phyloP scores from a whole-genome alignment of 2,888 invertebrate genomes.

The Piscicola geometra region DNA sequence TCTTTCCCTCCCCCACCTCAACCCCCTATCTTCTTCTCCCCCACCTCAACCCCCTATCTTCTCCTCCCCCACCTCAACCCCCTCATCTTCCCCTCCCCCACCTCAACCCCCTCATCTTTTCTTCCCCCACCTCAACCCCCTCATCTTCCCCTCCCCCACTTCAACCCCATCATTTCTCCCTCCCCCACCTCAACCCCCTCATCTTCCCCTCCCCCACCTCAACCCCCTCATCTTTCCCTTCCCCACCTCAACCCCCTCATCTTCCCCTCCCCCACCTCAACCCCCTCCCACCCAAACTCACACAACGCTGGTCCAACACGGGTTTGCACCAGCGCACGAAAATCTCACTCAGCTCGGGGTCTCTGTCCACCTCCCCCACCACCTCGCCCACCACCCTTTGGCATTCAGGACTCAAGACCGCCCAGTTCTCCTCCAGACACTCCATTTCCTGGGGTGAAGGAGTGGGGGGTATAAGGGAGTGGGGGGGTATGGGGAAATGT shows the following conservation, averaged over 20 bases:
- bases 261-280: slow-evolving; percentile 5
- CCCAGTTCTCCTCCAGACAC: slow-evolving; percentile 74
- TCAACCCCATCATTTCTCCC: slow-evolving; percentile 60
- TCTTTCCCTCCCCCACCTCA: no score
- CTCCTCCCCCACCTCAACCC: no score
- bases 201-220: no score
- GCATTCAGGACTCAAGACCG: slow-evolving; percentile 60
- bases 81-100: no score
- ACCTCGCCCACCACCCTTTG: slow-evolving; percentile 73
- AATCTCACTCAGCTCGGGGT: slow-evolving; percentile 81
- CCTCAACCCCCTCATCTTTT: no score
- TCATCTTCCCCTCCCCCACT: neutral
- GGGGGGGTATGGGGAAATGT: no score
- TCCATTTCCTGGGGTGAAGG: slow-evolving; percentile 66
- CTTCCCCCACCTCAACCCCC: neutral
- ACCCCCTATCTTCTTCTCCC: no score
- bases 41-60: no score
- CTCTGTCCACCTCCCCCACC: slow-evolving; percentile 79
- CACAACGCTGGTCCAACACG: slow-evolving; percentile 81
- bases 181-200: no score
- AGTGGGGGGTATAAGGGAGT: no score
- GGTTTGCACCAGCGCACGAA: slow-evolving; percentile 77
- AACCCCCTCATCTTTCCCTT: no score
- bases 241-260: neutral
- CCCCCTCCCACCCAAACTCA: slow-evolving; percentile 65